Conservation (phyloP, 2,797 vertebrate species). For the Sebastes nivosus region DNA sequence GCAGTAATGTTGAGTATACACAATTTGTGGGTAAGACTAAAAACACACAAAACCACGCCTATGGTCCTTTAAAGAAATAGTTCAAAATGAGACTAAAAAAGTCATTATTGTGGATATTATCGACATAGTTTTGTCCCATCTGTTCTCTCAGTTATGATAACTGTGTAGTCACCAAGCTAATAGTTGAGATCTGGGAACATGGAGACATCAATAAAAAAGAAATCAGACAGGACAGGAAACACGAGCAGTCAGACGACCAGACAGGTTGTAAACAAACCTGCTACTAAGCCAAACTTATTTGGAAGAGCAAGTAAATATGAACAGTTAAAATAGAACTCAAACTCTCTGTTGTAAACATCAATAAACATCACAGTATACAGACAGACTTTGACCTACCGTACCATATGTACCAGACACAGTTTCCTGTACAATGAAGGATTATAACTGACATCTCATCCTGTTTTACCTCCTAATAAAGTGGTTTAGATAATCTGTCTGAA, state of each 20-base stretch:
- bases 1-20: not conserved
- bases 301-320: not conserved
- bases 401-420: not conserved
- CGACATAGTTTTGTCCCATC: not conserved
- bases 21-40: not conserved
- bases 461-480: not conserved
- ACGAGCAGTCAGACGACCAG: not conserved
- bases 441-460: not conserved
- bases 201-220: not conserved
- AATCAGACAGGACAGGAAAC: too few species aligned
- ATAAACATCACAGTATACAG: not conserved
- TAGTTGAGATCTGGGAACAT: not conserved
- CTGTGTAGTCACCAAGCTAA: not conserved
- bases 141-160: not conserved
- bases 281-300: too few species aligned
- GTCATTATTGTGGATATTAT: not conserved
- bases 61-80: not conserved
- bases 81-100: not conserved
- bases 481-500: not conserved
- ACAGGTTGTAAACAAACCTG: not conserved
- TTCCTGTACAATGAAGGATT: not conserved
- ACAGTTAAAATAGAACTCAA: not conserved
- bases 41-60: not conserved
- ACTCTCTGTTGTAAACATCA: not conserved
- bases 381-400: not conserved